These are phyloP conservation scores for Atlantisia rogersi DNA, from an alignment of 2,113 vertebrate genomes.

Conservation along the genomic window DNA sequence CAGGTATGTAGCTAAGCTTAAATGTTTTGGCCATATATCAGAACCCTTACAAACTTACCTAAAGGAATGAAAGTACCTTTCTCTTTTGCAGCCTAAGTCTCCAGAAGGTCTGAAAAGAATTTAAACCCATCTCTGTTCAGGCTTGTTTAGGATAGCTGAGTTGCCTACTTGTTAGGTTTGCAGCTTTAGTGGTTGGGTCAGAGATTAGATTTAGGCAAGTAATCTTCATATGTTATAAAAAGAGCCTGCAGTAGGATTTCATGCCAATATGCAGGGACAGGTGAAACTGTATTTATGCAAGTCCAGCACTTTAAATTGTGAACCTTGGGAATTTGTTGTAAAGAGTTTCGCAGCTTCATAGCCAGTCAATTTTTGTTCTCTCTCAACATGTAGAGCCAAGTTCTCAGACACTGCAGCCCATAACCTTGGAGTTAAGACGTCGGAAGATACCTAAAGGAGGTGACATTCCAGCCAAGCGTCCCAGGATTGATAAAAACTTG, in stretches of 20 bases:
- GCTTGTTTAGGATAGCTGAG: background rate
- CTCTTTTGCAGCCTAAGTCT: background rate
- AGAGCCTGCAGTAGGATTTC: background rate
- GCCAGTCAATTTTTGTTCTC: background rate
- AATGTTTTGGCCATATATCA: background rate
- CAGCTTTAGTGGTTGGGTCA: background rate
- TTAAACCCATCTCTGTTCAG: background rate
- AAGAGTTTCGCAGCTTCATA: background rate
- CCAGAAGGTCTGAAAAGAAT: background rate
- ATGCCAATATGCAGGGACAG: accelerated
- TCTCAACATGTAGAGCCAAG: slow-evolving; percentile 68
- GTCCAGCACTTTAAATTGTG: background rate
- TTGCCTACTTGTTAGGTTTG: background rate
- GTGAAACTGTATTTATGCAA: background rate
- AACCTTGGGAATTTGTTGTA: background rate
- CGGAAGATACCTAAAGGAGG: slow-evolving; percentile 84
- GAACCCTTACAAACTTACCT: background rate
- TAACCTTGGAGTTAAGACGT: slow-evolving; percentile 82
- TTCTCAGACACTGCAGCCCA: slow-evolving; percentile 80
- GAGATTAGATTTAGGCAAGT: background rate
- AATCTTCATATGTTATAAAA: background rate
- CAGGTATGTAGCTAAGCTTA: slow-evolving; percentile 61
- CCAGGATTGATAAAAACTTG: slow-evolving; percentile 79
- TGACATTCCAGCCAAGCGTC: slow-evolving; percentile 81
- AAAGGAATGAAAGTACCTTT: background rate